Evolutionary conservation across 2,797 vertebrate species (phyloP).

Genomic region (Rhadinocentrus ornatus): DNA sequence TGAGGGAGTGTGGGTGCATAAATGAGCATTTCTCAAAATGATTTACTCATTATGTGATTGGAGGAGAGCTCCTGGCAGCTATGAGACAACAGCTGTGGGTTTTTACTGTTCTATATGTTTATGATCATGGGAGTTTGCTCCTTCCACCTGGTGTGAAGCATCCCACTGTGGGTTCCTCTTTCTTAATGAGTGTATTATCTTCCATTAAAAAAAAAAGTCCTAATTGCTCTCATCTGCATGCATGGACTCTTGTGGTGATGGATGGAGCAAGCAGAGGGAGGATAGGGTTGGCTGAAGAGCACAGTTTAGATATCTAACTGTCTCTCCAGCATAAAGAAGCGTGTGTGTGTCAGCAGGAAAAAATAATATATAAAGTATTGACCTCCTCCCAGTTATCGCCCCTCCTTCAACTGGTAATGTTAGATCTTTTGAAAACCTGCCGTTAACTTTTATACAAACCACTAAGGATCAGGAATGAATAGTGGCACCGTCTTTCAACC

Average conservation of each 20-base stretch:
- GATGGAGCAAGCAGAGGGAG: constrained; percentile 18
- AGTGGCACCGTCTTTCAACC: constrained; percentile 53
- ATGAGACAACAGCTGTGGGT: constrained; percentile 50
- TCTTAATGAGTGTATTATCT: constrained; percentile 72
- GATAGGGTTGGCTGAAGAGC: constrained; percentile 28
- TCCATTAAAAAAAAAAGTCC: constrained; percentile 53
- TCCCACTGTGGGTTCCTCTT: constrained; percentile 61
- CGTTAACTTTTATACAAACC: constrained; percentile 69
- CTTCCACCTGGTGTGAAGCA: constrained; percentile 71
- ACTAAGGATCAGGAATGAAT: constrained; percentile 67
- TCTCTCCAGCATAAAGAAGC: constrained; percentile 44
- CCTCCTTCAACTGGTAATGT: constrained; percentile 44
- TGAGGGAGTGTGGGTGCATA: constrained; percentile 22
- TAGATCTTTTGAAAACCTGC: constrained; percentile 60
- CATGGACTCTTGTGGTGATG: constrained; percentile 53
- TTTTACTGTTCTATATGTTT: constrained; percentile 67
- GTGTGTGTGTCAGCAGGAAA: constrained; percentile 44
- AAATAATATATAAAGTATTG: constrained; percentile 11
- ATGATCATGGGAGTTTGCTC: constrained; percentile 67
- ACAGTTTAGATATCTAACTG: constrained; percentile 47
- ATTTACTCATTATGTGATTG: constrained; percentile 58
- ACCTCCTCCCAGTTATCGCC: constrained; percentile 50
- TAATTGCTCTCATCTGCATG: constrained; percentile 69
- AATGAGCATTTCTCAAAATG: constrained; percentile 54
- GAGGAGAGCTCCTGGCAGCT: constrained; percentile 36